Evolutionary conservation across 2,888 invertebrate genomes (phyloP).

Genomic region (Morinoia aosen): DNA sequence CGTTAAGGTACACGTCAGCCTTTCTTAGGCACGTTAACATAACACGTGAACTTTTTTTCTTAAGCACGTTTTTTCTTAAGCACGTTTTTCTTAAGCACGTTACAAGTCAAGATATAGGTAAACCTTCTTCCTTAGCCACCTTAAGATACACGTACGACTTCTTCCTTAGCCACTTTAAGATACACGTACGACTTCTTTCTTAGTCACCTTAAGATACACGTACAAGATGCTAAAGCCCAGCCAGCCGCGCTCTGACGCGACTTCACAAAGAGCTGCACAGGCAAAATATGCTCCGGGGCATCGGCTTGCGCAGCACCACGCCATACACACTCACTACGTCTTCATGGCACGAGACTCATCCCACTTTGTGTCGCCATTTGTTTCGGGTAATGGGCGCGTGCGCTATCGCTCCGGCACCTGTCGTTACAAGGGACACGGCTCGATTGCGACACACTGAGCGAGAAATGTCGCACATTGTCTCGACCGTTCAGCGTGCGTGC

Average conservation of each 20-base stretch:
- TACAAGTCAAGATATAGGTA: too few relatives aligned
- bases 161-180: too few relatives aligned
- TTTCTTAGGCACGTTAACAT: too few relatives aligned
- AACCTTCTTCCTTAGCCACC: too few relatives aligned
- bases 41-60: too few relatives aligned
- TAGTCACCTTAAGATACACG: too few relatives aligned
- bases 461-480: neutral
- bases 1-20: too few relatives aligned
- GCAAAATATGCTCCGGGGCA: neutral
- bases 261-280: neutral
- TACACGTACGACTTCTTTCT: too few relatives aligned
- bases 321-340: neutral
- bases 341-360: neutral
- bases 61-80: too few relatives aligned
- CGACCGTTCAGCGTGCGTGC: neutral
- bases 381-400: neutral
- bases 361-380: constrained; percentile 17
- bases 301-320: neutral
- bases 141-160: too few relatives aligned
- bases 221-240: neutral
- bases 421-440: neutral
- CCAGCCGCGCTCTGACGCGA: neutral
- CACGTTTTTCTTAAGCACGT: too few relatives aligned
- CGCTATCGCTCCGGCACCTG: neutral
- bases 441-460: neutral